Evolutionary conservation across 2,113 vertebrate species (phyloP), one percentile per base, ranked within the genome.

Genomic region (Morone chrysops): DNA sequence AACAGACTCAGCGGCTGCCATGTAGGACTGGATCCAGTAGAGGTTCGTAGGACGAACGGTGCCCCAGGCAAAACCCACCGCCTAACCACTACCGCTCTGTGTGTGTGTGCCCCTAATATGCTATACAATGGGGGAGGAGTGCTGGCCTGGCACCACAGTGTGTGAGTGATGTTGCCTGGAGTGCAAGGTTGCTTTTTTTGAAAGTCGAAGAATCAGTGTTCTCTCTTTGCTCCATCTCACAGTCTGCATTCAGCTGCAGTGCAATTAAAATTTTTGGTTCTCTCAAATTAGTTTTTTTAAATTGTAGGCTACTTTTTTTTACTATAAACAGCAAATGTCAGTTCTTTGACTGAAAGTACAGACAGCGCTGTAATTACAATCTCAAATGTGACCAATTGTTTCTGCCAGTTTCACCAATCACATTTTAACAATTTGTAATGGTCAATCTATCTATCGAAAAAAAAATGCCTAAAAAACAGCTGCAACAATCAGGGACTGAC

Each of bases 11-110:
- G 9, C 40, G n/a, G 6, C 50, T 68, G 66, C 17, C 31, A 17
- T 36, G 62, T 11, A 22, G 51, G 78, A 66, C 75, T 48, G 47
- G 65, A 70, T 65, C 43, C 57, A 65, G 50, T 12, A 47, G 63
- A 69, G 63, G 40, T 38, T 45, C 36, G 17, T 65, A 12, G 77
- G 82, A 75, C 82, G 45, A 80, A 59, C 22, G 66, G 16, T 1
- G 13, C 82, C 51, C 9, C 18, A 7, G 50, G 82, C 41, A 8
- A 56, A 61, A 67, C 14, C 61, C 53, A 17, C 38, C 10, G 2
- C 66, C n/a, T 31, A 43, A 43, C 61, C 60, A 38, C n/a, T n/a
- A 3, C 18, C 60, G 12, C 16, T 41, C 7, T 61, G 40, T 16
- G 75, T 38, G 57, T 20, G 12, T 75, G 59, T 57, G 22, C 22